Percentiles rank a stretch among this genome's conserved stretches.
These are phyloP conservation scores for Heterohyrax brucei DNA, from an alignment of 2,797 vertebrate species.

Conservation along the genomic window DNA sequence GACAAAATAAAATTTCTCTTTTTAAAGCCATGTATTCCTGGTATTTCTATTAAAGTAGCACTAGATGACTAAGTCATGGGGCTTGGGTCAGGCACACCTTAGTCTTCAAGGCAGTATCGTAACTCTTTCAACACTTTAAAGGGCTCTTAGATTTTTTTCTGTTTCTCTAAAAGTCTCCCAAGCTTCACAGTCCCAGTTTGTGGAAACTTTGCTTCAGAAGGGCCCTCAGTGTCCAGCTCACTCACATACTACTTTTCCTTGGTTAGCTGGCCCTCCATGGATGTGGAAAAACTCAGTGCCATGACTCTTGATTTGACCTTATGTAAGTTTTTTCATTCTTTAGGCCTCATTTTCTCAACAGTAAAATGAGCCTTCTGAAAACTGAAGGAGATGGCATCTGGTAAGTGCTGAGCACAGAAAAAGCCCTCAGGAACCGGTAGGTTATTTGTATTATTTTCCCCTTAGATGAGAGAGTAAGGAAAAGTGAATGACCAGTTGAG, in stretches of 20 bases:
- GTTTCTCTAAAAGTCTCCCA: neutral
- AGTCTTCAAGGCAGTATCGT: too few relatives aligned
- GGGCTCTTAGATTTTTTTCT: neutral
- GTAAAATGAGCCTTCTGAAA: conserved; percentile 15
- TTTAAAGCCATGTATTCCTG: too few relatives aligned
- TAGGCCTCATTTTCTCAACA: conserved; percentile 9
- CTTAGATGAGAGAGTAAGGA: neutral
- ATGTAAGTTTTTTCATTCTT: neutral
- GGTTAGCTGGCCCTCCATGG: neutral
- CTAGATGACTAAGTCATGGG: too few relatives aligned
- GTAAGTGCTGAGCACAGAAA: neutral
- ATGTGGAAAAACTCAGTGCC: neutral
- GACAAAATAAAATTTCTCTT: too few relatives aligned
- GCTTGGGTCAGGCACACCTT: too few relatives aligned
- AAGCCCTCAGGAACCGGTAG: neutral
- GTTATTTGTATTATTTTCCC: neutral
- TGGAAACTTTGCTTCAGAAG: neutral
- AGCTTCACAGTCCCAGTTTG: neutral
- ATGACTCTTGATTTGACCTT: neutral
- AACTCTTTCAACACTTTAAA: too few relatives aligned
- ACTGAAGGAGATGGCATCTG: neutral
- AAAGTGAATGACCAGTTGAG: neutral
- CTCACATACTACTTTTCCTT: neutral
- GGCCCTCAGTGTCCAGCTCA: neutral
- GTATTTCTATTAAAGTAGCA: too few relatives aligned